Base-by-base conservation (phyloP, 2,888 invertebrate genomes). In the Epirrhoe alternata region DNA sequence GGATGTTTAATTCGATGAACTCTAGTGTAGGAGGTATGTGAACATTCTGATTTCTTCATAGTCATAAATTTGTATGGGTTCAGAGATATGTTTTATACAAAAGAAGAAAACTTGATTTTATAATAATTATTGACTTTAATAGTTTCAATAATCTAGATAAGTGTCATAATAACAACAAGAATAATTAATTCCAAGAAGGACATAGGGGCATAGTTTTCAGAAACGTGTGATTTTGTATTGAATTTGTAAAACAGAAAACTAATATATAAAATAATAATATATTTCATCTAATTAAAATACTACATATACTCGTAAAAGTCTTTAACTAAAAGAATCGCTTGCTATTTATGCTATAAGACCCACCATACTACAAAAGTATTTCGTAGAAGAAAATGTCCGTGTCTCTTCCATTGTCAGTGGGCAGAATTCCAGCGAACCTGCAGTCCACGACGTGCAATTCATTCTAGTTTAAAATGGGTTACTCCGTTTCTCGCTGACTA, bases 391-490 rank as follows among this genome's bases (percentile, higher is more conserved):
- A 64, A 55, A 35, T 16, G 72, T 6, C 77, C 62, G 79, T 88
- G 69, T 77, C 81, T 85, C 70, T 55, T 68, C 62, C 73, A 73
- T 76, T 84, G 84, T 86, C 85, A 85, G 86, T 89, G 89, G 91
- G 89, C 90, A 90, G 84, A 79, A 87, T 90, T 90, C 90, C 90
- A 90, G 86, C 77, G 81, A 88, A 90, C 90, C 90, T 89, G 89
- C 87, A 89, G 86, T 85, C 87, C 88, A 88, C 88, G 88, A 88
- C 86, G 85, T 86, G 88, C 90, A 90, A 91, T 91, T 91, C 89
- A 91, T 91, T 89, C 89, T 87, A 86, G 88, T 89, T 90, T 89
- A 88, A 90, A 90, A 90, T 90, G 86, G 91, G 90, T 90, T 89
- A 89, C 86, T 88, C 86, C 85, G 86, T 88, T 90, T 89, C 86